These are phyloP conservation scores for Erithacus rubecula DNA, from an alignment of 2,797 vertebrate genomes.

Conservation along the genomic window DNA sequence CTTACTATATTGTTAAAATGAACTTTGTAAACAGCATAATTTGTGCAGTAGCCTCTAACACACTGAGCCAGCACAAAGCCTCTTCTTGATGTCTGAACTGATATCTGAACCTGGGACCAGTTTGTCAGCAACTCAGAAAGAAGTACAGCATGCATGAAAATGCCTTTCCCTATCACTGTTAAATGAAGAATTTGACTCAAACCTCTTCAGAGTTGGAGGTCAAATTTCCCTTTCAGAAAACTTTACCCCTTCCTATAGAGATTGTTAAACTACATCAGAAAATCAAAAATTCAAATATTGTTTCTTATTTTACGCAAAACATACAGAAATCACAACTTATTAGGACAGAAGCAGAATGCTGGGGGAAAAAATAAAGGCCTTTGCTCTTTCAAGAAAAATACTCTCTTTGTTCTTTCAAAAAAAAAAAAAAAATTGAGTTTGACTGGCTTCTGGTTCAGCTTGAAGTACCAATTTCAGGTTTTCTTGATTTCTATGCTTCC, in stretches of 20 bases:
- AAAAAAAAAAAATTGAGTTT: not conserved
- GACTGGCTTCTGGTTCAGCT: not conserved
- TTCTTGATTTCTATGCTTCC: slow-evolving; percentile 1
- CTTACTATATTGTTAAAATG: not conserved
- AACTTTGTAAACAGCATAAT: not conserved
- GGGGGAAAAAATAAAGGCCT: not conserved
- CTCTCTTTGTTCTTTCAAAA: not conserved
- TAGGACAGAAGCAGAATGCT: not conserved
- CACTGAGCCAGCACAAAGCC: not conserved
- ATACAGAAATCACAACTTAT: not conserved
- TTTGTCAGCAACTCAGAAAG: slow-evolving; percentile 23
- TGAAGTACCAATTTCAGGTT: not conserved
- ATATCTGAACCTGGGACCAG: not conserved
- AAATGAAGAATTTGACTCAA: slow-evolving; percentile 7
- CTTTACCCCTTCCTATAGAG: not conserved
- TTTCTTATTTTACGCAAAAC: slow-evolving; percentile 1
- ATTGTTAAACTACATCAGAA: not conserved
- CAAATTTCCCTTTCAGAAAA: slow-evolving; percentile 39
- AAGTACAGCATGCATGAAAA: not conserved
- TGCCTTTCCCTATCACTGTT: not conserved
- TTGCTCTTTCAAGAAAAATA: not conserved
- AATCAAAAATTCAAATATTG: not conserved
- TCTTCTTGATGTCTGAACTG: not conserved
- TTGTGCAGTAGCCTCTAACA: not conserved
- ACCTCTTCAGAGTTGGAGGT: not conserved